Conservation (phyloP, 2,888 invertebrate species). For the Oscheius sp. region DNA sequence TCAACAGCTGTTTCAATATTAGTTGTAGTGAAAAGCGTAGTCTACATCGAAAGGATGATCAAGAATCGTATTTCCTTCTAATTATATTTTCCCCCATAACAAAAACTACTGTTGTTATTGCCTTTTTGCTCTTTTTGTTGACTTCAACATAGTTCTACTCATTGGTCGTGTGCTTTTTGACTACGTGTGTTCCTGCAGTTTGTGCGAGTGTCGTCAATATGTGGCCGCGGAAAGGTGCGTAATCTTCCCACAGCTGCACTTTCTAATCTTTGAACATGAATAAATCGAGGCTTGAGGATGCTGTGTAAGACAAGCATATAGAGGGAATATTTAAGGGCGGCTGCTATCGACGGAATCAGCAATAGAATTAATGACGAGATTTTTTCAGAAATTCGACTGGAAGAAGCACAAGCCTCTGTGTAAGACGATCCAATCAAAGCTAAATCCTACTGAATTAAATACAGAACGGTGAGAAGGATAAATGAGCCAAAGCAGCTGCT, state of each 20-base stretch:
- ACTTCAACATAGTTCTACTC: not conserved
- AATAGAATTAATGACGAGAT: not conserved
- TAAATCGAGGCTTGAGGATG: not conserved
- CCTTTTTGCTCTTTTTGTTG: too few species aligned
- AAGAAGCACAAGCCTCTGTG: slow-evolving; percentile 58
- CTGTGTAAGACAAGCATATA: not conserved
- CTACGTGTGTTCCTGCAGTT: slow-evolving; percentile 25
- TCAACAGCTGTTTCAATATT: too few species aligned
- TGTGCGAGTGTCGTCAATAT: slow-evolving; percentile 24
- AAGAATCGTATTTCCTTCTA: too few species aligned
- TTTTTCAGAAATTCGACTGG: slow-evolving; percentile 58
- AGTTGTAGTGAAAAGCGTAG: too few species aligned
- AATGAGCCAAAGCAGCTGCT: too few species aligned
- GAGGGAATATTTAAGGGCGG: not conserved
- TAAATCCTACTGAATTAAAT: not conserved
- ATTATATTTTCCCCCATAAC: too few species aligned
- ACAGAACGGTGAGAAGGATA: not conserved
- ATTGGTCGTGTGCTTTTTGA: not conserved
- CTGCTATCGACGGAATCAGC: not conserved
- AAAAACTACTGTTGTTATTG: too few species aligned
- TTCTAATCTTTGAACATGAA: slow-evolving; percentile 25
- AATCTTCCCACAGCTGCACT: slow-evolving; percentile 6
- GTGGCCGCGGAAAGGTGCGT: slow-evolving; percentile 26
- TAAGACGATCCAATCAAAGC: slow-evolving; percentile 38
- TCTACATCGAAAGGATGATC: too few species aligned